Base-by-base conservation (phyloP, 2,797 vertebrate genomes). In the Catamblyrhynchus diadema region DNA sequence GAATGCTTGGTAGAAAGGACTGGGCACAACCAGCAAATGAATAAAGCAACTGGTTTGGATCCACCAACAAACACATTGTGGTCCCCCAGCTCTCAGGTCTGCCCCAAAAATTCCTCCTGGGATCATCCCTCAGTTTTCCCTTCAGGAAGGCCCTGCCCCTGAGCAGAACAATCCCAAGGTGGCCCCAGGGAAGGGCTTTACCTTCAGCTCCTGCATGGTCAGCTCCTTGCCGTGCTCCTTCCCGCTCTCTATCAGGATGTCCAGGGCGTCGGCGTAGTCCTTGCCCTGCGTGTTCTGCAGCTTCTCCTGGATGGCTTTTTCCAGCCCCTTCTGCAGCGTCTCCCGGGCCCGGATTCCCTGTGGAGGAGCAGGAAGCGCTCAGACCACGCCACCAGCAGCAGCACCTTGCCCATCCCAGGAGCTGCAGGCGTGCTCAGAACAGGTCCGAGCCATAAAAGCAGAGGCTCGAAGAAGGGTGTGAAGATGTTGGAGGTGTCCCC, bases 151-250 rank as follows among this genome's bases (percentile, higher is more conserved):
- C 16, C 23, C 41, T 3, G 15, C 35, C 47, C 42, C 64, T 7
- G 12, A 62, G 47, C 37, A 41, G 50, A 42, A 14, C 21, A 8
- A 48, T 8, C 27, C 3, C 22, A 5, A 33, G 27, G 35, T 0
- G 8, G 9, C 10, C 30, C 8, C 1, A 1, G 32, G 47, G 41
- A 20, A 54, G 53, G 12, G 4, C 14, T 69, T 93, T 97, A 99
- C 99, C 99, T 99, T 99, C 62, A 99, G 98, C 73, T 99, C 99
- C 96, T 99, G 99, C 99, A 99, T 99, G 93, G 98, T 99, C 92
- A 99, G 98, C 96, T 99, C 99, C 14, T 98, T 98, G 84, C 99
- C 99, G 0, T 99, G 99, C 93, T 99, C 99, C 67, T 99, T 99
- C 87, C 99, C 99, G 2, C 99, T 99, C 94, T 99, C 98, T 14